Percentiles rank a stretch among this genome's conserved stretches.
These are phyloP conservation scores for Conistra vaccinii DNA, from an alignment of 2,888 invertebrate genomes.

Conservation along the genomic window DNA sequence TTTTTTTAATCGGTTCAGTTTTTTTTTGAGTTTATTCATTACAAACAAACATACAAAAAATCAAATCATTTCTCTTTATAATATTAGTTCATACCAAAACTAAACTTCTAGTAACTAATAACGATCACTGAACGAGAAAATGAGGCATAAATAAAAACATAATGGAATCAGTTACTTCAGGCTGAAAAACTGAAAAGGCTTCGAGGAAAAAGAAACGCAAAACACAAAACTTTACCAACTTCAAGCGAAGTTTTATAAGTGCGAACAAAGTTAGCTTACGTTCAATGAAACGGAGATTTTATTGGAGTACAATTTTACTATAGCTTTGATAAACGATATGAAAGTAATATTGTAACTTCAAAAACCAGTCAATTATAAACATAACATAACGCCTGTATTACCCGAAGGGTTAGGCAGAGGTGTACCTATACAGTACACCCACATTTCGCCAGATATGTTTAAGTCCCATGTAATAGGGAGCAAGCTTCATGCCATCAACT, in stretches of 20 bases:
- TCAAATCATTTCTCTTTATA: too few species aligned
- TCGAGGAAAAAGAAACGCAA: slow-evolving; percentile 23
- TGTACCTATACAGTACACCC: background rate
- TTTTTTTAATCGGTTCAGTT: too few species aligned
- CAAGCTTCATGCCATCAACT: background rate
- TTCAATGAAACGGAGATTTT: background rate
- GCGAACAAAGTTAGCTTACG: background rate
- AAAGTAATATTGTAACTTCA: background rate
- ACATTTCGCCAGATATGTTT: background rate
- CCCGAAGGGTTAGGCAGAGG: background rate
- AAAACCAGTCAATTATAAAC: background rate
- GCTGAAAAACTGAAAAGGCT: slow-evolving; percentile 18
- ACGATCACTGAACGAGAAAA: background rate
- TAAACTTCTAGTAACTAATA: background rate
- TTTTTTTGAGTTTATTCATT: too few species aligned
- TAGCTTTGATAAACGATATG: background rate
- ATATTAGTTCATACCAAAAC: background rate
- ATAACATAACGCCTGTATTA: background rate
- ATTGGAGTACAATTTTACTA: background rate
- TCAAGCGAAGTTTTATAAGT: background rate
- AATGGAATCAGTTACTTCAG: slow-evolving; percentile 16
- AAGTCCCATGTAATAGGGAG: background rate
- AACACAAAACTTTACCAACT: slow-evolving; percentile 3
- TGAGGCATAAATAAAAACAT: slow-evolving; percentile 5
- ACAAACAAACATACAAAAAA: too few species aligned